Evolutionary conservation across 2,113 vertebrate species (phyloP), one percentile per base, ranked within the genome.

Genomic region (Perognathus longimembris): DNA sequence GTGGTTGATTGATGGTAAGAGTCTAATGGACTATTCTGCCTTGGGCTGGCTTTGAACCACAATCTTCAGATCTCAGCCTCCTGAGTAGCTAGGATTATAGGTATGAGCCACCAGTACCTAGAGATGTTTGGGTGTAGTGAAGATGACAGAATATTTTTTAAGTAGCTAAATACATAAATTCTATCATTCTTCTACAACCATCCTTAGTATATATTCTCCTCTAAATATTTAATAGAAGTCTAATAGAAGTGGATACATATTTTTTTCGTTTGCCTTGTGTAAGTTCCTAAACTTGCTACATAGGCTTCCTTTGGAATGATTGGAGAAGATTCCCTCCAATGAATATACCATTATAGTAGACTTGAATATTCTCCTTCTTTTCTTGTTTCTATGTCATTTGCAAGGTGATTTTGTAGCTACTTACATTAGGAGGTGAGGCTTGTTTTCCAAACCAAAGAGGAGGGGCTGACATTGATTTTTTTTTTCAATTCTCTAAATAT

Each of bases 231-330:
- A 57, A 15, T 15, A 63, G 70, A 38, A 2, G 42, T 63, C 22
- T 64, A 57, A 57, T 83, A 42, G 80, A 78, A 92, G 12, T 71
- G 32, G 79, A 76, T 1, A 17, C 1, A 10, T 17, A 7, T 45
- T 24, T 80, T 82, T 82, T 42, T 75, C 78, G 42, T 92, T 73
- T 92, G 34, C 24, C 63, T n/a, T 69, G 24, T 92, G 69, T 71
- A 75, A 38, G 30, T 75, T 77, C 20, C 26, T 21, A 75, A 61
- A 11, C 12, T 86, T 67, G 61, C 3, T 71, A 22, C 38, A 57
- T 20, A n/a, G 50, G 20, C 71, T 87, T 66, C 17, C 32, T 64
- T 93, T 95, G 80, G 38, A 84, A 86, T 54, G 38, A 63, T 32
- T 57, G 34, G 67, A 73, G n/a, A 73, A 57, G 22, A 92, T 83